Evolutionary conservation across 53 echinoderm and acorn worm genomes (phyloP), one percentile per base, ranked within the genome.

Genomic region (Apostichopus leukothele): DNA sequence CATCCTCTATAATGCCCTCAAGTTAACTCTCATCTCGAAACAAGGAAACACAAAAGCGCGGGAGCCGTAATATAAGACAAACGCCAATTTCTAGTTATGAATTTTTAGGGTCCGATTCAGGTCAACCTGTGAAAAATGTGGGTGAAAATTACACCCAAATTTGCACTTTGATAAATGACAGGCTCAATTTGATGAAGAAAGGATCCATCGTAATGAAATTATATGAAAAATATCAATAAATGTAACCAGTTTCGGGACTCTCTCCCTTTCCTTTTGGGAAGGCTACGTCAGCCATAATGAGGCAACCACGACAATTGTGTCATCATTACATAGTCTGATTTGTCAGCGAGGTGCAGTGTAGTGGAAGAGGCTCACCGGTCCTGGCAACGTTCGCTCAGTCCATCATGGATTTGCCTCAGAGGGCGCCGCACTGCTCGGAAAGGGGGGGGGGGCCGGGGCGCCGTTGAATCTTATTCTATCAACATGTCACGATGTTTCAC

Each of bases 161-260:
- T 84, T 84, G 84, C 84, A 84, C 84, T 84, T 84, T 84, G 84
- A 84, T 84, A 84, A 84, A 84, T 84, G 84, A 84, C 84, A 84
- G 84, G 84, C 84, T 84, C 84, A 63, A 84, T 84, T 84, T 84
- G 84, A 84, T 63, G 84, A 84, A 63, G 84, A 63, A 26, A 16
- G 84, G 84, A 84, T 84, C 84, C 84, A 84, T 84, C 22, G 22
- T 84, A 84, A 84, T 84, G 84, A 84, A 84, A 84, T 84, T 84
- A 84, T 84, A 84, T 84, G 84, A 84, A 84, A 84, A 61, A 84
- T 84, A 84, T 84, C 84, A 63, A 84, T 84, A 63, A 84, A 84
- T 61, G 84, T 84, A 84, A 84, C 84, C 61, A 84, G 84, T 84
- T 84, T 63, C 60, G 63, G 84, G 63, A 63, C 77, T 76, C 50